Conservation (phyloP, 2,113 vertebrate genomes). For the Miniopterus natalensis region DNA sequence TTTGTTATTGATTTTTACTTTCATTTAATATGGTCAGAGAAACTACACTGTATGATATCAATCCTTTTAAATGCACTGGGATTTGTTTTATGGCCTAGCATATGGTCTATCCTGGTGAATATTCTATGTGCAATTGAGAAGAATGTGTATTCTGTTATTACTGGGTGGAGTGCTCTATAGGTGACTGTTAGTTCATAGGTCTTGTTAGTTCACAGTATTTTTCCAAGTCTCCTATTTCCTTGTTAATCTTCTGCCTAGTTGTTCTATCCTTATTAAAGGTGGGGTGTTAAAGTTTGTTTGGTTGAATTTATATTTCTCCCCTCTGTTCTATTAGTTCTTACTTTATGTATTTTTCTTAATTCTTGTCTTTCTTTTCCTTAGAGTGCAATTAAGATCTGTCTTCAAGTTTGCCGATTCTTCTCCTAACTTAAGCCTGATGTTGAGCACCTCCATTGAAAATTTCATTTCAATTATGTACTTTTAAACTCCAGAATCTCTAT, state of each 20-base stretch:
- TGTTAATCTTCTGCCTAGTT: neutral
- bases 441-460: neutral
- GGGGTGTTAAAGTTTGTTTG: neutral
- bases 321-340: neutral
- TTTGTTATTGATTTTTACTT: neutral
- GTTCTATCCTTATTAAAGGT: neutral
- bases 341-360: neutral
- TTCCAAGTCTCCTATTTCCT: neutral
- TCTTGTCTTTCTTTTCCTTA: neutral
- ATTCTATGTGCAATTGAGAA: neutral
- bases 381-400: neutral
- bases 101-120: neutral
- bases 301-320: neutral
- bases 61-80: neutral
- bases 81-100: neutral
- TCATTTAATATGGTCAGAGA: neutral
- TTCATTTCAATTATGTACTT: neutral
- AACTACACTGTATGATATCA: neutral
- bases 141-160: neutral
- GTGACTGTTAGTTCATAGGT: neutral
- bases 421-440: neutral
- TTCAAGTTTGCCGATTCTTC: neutral
- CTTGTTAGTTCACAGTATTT: neutral
- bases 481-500: slow-evolving; percentile 1
- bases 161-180: neutral